These are phyloP conservation scores for Stichodactyla mertensii DNA, from an alignment of 64 coral and sea anemone genomes.

Conservation along the genomic window DNA sequence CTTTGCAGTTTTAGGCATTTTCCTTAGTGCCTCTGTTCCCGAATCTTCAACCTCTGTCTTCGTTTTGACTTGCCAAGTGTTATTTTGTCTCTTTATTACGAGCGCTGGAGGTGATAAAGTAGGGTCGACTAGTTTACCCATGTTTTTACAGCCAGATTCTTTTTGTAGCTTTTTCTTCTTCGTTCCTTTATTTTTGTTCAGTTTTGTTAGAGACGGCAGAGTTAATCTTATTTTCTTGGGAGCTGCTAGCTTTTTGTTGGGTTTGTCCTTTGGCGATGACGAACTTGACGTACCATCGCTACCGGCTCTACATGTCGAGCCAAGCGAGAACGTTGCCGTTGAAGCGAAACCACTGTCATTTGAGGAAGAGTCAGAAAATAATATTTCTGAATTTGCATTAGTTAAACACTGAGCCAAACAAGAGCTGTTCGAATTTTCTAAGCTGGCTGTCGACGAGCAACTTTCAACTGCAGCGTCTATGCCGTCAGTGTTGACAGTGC, in stretches of 20 bases:
- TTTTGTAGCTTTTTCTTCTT: slow-evolving; percentile 20
- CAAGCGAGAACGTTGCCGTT: slow-evolving; percentile 15
- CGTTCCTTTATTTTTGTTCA: slow-evolving; percentile 25
- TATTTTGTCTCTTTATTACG: slow-evolving; percentile 67
- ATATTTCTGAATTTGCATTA: slow-evolving; percentile 48
- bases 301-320: background rate
- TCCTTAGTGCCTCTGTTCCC: background rate
- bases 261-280: background rate
- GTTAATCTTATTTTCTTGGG: slow-evolving; percentile 24
- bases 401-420: slow-evolving; percentile 31
- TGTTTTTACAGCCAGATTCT: slow-evolving; percentile 10
- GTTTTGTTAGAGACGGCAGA: slow-evolving; percentile 18
- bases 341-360: slow-evolving; percentile 85
- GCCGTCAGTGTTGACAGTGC: background rate
- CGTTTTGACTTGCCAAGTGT: slow-evolving; percentile 83
- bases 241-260: background rate
- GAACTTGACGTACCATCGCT: background rate
- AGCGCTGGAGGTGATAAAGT: slow-evolving; percentile 77
- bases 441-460: slow-evolving; percentile 23
- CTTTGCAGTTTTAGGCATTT: slow-evolving; percentile 8
- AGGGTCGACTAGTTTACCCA: slow-evolving; percentile 40
- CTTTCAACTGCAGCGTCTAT: background rate
- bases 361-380: slow-evolving; percentile 87
- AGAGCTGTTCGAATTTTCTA: slow-evolving; percentile 24
- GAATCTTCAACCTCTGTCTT: background rate